Base-by-base conservation (phyloP, 2,888 invertebrate species). In the Leptodirus hochenwartii region DNA sequence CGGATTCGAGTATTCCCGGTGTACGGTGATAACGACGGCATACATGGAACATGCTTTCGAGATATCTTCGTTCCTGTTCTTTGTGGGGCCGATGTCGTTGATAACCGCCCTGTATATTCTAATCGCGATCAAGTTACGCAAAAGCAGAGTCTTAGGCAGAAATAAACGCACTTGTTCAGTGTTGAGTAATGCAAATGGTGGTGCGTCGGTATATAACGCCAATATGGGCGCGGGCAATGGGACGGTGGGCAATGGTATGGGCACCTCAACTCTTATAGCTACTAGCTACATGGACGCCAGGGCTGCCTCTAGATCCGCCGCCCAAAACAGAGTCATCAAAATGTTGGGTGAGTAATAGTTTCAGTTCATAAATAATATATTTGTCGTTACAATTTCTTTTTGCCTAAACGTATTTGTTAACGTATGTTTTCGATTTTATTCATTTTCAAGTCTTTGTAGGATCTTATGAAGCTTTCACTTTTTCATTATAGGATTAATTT, bases 281-380 rank as follows among this genome's bases (percentile, higher is more conserved):
- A 20, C 12, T 8, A 27, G 34, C 17, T n/a, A n/a, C n/a, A n/a
- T n/a, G n/a, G 22, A 29, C 11, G 27, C 40, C 17, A 35, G 41
- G 34, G 33, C 42, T 5, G 39, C 46, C 2, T 42, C 46, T 27
- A 49, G 41, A 28, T 39, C 45, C 3, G 45, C 44, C 4, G 51
- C 51, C 5, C 55, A 55, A 33, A 53, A 69, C 56, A 40, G 70
- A 44, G 79, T 81, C 38, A 76, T 82, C 41, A 66, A 78, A 49
- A 82, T 82, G 81, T 52, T 82, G 28, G 71, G 81, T 81, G 53
- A 73, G 76, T 62, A n/a, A n/a, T n/a, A n/a, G n/a, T n/a, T n/a
- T n/a, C n/a, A n/a, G n/a, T n/a, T n/a, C n/a, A n/a, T n/a, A n/a
- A n/a, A n/a, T n/a, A n/a, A n/a, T n/a, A n/a, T n/a, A n/a, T n/a